Conservation (phyloP, 2,113 vertebrate genomes). For the Camelus dromedarius region DNA sequence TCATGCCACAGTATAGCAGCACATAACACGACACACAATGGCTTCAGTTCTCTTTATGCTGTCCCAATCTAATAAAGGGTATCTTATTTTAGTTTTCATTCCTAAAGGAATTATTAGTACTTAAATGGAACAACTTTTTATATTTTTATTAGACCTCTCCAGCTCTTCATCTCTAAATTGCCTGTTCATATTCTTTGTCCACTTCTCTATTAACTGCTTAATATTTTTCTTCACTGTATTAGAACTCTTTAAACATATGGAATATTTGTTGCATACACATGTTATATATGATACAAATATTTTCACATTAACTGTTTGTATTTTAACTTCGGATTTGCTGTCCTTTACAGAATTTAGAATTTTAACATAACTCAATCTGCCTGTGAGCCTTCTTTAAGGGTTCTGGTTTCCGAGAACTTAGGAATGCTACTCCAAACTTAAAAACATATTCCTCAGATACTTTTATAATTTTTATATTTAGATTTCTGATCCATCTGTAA, state of each 20-base stretch:
- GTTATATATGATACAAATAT: not conserved
- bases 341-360: slow-evolving; percentile 19
- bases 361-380: not conserved
- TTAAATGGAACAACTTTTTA: not conserved
- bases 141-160: not conserved
- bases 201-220: slow-evolving; percentile 4
- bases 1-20: not conserved
- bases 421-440: not conserved
- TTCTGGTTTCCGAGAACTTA: not conserved
- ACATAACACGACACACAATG: not conserved
- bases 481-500: slow-evolving; percentile 15
- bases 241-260: not conserved
- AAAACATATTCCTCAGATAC: not conserved
- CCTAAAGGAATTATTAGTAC: slow-evolving; percentile 1
- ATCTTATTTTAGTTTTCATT: slow-evolving; percentile 17
- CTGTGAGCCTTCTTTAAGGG: not conserved
- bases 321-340: slow-evolving; percentile 22
- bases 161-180: not conserved
- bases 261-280: not conserved
- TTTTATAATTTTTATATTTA: slow-evolving; percentile 44
- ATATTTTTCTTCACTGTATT: slow-evolving; percentile 1
- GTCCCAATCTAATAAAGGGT: not conserved
- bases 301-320: not conserved
- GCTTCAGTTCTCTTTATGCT: slow-evolving; percentile 40
- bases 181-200: not conserved